Conservation (phyloP, 2,888 invertebrate genomes). For the Campoplex nolae region DNA sequence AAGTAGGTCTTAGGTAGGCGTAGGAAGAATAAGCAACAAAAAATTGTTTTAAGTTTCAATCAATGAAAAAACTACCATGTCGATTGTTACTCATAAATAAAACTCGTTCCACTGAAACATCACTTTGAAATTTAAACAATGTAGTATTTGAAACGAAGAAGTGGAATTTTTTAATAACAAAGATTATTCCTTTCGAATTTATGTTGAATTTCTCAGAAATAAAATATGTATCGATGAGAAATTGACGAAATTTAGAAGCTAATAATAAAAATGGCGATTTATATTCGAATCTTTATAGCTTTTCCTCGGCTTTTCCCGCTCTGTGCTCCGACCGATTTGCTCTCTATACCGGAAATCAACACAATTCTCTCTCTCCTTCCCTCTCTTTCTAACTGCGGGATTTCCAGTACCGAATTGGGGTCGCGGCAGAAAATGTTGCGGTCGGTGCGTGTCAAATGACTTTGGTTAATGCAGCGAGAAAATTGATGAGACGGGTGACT, state of each 20-base stretch:
- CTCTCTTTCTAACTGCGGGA: not conserved
- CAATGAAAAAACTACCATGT: not conserved
- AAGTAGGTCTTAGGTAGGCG: not conserved
- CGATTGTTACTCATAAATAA: not conserved
- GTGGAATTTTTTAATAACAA: not conserved
- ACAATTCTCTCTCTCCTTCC: slow-evolving; percentile 15
- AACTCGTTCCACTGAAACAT: not conserved
- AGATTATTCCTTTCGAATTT: not conserved
- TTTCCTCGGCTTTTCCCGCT: slow-evolving; percentile 40
- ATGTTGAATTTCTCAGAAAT: no score
- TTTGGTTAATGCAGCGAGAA: slow-evolving; percentile 66
- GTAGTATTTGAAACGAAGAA: not conserved
- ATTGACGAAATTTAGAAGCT: not conserved
- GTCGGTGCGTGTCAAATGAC: slow-evolving; percentile 68
- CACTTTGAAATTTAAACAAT: not conserved
- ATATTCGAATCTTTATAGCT: not conserved
- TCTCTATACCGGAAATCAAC: slow-evolving; percentile 56
- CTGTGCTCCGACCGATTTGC: slow-evolving; percentile 28
- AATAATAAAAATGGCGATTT: not conserved
- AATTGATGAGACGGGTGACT: slow-evolving; percentile 66
- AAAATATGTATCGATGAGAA: not conserved
- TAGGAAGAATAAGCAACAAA: not conserved
- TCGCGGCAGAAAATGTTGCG: slow-evolving; percentile 63
- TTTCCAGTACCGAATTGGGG: slow-evolving; percentile 28
- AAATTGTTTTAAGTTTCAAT: not conserved